Evolutionary conservation across 2,797 vertebrate genomes (phyloP), one percentile per base, ranked within the genome.

Genomic region (Okamejei kenojei): DNA sequence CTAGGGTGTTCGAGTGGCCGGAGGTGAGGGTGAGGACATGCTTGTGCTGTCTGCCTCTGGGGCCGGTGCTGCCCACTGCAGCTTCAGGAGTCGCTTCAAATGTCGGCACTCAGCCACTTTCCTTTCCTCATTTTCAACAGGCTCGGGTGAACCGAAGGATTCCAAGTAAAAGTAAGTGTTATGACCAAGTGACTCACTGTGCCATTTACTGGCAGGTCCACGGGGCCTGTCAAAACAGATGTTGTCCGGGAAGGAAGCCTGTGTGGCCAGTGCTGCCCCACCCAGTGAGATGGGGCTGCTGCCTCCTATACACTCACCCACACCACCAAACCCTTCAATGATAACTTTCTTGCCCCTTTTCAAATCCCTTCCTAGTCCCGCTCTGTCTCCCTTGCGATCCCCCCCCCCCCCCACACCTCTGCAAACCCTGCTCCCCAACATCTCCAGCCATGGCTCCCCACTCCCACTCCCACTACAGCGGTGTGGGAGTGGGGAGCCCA

Each of bases 81-180:
- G 23, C 26, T 58, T 88, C 1, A 65, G 61, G n/a, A 88, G 15
- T 63, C 32, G 1, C 17, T 5, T 65, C 35, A 65, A 19, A 65
- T 32, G 58, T 88, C 61, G 19, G n/a, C 5, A 32, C 15, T 88
- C 84, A 88, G 84, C 84, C 80, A 88, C 61, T 88, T 88, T 88
- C 84, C 29, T 65, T 88, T 88, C 84, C 84, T 88, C 84, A 88
- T 88, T 88, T n/a, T 13, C 0, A 2, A 19, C 61, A 88, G 63
- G 63, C 29, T 86, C 29, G 29, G 29, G 82, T 86, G 82, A n/a
- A 86, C 29, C 63, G 29, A 86, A 63, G 0, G 29, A 17, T 86
- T 65, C 29, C 15, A 32, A 82, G 29, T 63, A 29, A 86, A 38
- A 29, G 61, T 26, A 7, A 15, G 84, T 32, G 1, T 35, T 65